Conservation (phyloP, 2,797 vertebrate species). For the Artibeus jamaicensis region DNA sequence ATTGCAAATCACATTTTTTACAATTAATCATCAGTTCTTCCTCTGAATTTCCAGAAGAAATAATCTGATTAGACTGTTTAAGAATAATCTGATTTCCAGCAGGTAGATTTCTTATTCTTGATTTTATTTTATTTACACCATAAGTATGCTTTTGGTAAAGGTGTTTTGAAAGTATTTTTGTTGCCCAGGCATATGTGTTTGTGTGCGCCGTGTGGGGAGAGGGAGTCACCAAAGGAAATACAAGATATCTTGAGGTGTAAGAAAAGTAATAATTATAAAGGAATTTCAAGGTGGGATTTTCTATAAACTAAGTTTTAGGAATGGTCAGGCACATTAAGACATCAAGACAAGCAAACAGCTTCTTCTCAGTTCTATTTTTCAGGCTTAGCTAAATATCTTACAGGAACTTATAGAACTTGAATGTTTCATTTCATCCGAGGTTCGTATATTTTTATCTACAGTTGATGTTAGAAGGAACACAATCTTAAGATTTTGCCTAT, state of each 20-base stretch:
- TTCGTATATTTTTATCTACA: slow-evolving; percentile 43
- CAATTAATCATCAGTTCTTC: neutral
- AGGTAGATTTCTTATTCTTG: neutral
- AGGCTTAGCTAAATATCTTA: neutral
- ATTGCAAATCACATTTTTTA: neutral
- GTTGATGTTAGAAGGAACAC: neutral
- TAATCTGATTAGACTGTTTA: neutral
- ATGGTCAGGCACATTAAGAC: neutral
- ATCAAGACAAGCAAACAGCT: neutral
- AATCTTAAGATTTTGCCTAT: neutral
- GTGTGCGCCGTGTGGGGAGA: neutral
- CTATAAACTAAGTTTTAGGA: neutral
- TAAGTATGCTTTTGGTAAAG: neutral
- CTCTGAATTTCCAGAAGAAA: neutral
- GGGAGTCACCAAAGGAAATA: neutral
- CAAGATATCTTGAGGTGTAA: neutral
- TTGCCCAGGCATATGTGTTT: neutral
- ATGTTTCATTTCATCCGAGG: neutral
- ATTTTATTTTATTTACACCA: neutral
- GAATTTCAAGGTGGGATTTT: neutral
- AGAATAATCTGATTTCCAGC: neutral
- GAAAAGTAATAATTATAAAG: neutral
- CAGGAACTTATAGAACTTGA: neutral
- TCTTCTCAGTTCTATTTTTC: neutral
- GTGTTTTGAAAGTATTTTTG: neutral